A percentile compares a stretch with the other conserved stretches of the same genome.
phyloP scores from a whole-genome alignment of 2,797 vertebrate species.

The Brachyrhaphis roseni region DNA sequence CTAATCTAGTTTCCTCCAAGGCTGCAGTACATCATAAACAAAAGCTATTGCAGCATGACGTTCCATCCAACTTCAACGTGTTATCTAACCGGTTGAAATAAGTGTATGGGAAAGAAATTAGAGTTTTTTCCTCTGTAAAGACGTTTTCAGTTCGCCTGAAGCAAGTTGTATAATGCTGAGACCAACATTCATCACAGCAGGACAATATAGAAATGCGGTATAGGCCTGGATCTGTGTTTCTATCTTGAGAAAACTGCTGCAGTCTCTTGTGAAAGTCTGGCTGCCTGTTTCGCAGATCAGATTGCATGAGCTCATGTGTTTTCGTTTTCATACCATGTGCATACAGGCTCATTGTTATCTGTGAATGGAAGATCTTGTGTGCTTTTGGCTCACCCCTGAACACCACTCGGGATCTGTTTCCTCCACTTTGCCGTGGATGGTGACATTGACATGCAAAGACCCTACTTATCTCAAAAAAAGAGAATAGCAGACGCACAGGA shows the following conservation, averaged over 20 bases:
- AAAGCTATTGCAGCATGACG: background rate
- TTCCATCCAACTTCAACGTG: background rate
- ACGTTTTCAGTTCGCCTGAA: slow-evolving; percentile 13
- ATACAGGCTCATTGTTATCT: slow-evolving; percentile 34
- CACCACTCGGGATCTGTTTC: slow-evolving; percentile 32
- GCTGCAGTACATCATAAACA: background rate
- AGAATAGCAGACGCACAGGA: background rate
- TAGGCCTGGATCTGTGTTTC: slow-evolving; percentile 4
- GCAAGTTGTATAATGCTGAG: slow-evolving; percentile 18
- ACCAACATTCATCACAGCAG: slow-evolving; percentile 1
- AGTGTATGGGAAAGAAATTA: slow-evolving; percentile 8
- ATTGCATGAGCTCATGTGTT: slow-evolving; percentile 67
- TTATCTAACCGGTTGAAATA: background rate
- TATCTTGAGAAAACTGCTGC: slow-evolving; percentile 57
- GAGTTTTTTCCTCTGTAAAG: slow-evolving; percentile 15
- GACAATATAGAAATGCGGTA: background rate
- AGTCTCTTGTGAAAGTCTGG: slow-evolving; percentile 6
- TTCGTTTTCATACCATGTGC: slow-evolving; percentile 50
- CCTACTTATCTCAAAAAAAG: slow-evolving; percentile 28
- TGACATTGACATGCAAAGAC: slow-evolving; percentile 53
- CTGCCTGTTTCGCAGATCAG: slow-evolving; percentile 40
- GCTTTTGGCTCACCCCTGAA: slow-evolving; percentile 28
- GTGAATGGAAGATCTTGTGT: slow-evolving; percentile 56
- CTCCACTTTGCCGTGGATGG: slow-evolving; percentile 22
- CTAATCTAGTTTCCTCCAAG: background rate